These are phyloP conservation scores for Pseudorhombus dupliciocellatus DNA, from an alignment of 2,113 vertebrate species.

Conservation along the genomic window DNA sequence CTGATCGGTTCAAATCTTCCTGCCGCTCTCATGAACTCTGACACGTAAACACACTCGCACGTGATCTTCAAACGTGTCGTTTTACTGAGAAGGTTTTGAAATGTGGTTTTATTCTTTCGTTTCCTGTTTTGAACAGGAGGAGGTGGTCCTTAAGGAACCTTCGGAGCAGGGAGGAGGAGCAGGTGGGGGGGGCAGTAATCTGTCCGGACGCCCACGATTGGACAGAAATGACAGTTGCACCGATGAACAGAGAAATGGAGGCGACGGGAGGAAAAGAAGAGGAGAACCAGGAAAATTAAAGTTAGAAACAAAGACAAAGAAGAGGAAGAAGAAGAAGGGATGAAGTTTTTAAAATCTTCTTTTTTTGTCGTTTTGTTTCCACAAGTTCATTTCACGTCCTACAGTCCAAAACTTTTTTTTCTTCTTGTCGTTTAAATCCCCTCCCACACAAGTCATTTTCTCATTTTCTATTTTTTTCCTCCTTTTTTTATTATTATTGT, in stretches of 20 bases:
- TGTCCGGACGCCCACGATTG: slow-evolving; percentile 21
- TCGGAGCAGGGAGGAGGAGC: background rate
- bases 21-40: too few relatives aligned
- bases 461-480: slow-evolving; percentile 72
- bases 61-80: background rate
- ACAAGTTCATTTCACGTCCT: slow-evolving; percentile 85
- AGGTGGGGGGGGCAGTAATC: background rate
- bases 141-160: background rate
- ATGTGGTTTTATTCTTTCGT: slow-evolving; percentile 23
- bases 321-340: slow-evolving; percentile 41
- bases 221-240: slow-evolving; percentile 37
- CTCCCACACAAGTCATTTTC: slow-evolving; percentile 76
- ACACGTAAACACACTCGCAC: slow-evolving; percentile 57
- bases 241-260: slow-evolving; percentile 35
- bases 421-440: slow-evolving; percentile 37
- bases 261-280: slow-evolving; percentile 47
- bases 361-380: slow-evolving; percentile 71
- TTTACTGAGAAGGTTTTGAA: slow-evolving; percentile 7
- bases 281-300: slow-evolving; percentile 56
- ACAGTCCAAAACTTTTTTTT: slow-evolving; percentile 80
- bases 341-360: slow-evolving; percentile 68
- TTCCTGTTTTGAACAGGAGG: slow-evolving; percentile 32
- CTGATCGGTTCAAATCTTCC: background rate
- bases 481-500: slow-evolving; percentile 73
- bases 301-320: slow-evolving; percentile 35